Conservation (phyloP, 2,113 vertebrate species). For the Urocynchramus pylzowi region DNA sequence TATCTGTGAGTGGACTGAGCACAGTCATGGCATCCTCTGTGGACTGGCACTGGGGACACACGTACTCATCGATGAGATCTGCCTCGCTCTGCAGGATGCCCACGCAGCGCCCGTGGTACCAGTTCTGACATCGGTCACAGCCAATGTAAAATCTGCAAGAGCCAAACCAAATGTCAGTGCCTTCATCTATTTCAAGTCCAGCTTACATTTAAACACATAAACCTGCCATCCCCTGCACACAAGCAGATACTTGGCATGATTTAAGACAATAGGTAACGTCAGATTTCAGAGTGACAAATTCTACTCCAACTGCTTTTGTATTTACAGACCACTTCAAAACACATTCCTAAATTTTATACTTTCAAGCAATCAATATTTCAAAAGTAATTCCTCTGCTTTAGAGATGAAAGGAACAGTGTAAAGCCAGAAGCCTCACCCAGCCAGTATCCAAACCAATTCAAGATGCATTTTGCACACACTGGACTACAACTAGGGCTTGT, state of each 20-base stretch:
- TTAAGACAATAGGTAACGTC: neutral
- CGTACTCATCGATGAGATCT: slow-evolving; percentile 95
- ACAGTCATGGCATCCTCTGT: slow-evolving; percentile 99
- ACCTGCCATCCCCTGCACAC: slow-evolving; percentile 38
- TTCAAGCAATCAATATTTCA: neutral
- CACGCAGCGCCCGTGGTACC: slow-evolving; percentile 98
- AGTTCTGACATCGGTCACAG: slow-evolving; percentile 98
- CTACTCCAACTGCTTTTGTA: neutral
- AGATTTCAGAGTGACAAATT: neutral
- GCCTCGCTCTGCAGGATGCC: slow-evolving; percentile 98
- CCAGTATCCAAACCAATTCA: slow-evolving; percentile 2
- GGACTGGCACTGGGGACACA: slow-evolving; percentile 97
- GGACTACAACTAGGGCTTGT: slow-evolving; percentile 23
- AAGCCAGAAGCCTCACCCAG: slow-evolving; percentile 48
- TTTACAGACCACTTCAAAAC: neutral
- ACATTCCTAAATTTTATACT: slow-evolving; percentile 15
- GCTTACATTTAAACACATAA: neutral
- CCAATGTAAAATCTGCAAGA: slow-evolving; percentile 94
- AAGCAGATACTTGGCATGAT: neutral
- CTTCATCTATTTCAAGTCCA: neutral
- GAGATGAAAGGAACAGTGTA: slow-evolving; percentile 47
- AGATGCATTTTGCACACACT: slow-evolving; percentile 15
- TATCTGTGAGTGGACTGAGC: slow-evolving; percentile 93
- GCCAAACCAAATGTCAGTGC: slow-evolving; percentile 46
- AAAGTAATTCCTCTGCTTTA: slow-evolving; percentile 42